A percentile compares a stretch with the other conserved stretches of the same genome.
These are phyloP conservation scores for Solenopsis fugax DNA, from an alignment of 1,140 invertebrate species.

Conservation along the genomic window DNA sequence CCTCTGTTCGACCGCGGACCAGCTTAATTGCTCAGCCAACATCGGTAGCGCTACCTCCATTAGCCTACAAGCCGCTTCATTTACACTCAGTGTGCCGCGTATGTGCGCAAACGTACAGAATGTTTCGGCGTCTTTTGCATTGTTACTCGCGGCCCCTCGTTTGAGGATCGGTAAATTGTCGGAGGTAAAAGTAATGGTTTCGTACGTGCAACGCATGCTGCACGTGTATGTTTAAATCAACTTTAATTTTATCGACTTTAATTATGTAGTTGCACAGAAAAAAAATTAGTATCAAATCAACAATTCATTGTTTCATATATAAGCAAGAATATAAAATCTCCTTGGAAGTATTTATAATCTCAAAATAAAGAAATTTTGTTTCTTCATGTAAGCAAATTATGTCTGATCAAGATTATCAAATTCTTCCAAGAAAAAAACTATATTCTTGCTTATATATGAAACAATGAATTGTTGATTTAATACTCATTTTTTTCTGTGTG, in stretches of 20 bases:
- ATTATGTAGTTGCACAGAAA: not conserved
- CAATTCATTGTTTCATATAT: too few relatives aligned
- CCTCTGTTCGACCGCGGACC: slow-evolving; percentile 75
- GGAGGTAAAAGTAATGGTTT: slow-evolving; percentile 36
- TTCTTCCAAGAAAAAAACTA: too few relatives aligned
- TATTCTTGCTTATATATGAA: too few relatives aligned
- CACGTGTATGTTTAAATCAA: not conserved
- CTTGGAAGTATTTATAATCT: too few relatives aligned
- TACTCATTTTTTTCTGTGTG: too few relatives aligned
- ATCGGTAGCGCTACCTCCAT: slow-evolving; percentile 78
- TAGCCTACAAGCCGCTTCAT: slow-evolving; percentile 74
- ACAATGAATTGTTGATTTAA: too few relatives aligned
- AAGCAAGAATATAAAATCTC: too few relatives aligned
- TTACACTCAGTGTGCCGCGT: slow-evolving; percentile 64
- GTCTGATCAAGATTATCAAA: too few relatives aligned
- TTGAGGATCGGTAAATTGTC: slow-evolving; percentile 50
- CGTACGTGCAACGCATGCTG: not conserved
- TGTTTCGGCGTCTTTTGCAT: slow-evolving; percentile 61
- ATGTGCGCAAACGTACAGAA: slow-evolving; percentile 67
- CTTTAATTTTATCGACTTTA: slow-evolving; percentile 8
- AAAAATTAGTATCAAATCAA: too few relatives aligned
- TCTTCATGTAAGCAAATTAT: too few relatives aligned
- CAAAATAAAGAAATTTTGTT: too few relatives aligned
- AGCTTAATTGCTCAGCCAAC: slow-evolving; percentile 80
- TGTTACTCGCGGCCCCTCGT: slow-evolving; percentile 63